These are phyloP conservation scores for Antheraea yamamai DNA, from an alignment of 2,888 invertebrate species.

Conservation along the genomic window DNA sequence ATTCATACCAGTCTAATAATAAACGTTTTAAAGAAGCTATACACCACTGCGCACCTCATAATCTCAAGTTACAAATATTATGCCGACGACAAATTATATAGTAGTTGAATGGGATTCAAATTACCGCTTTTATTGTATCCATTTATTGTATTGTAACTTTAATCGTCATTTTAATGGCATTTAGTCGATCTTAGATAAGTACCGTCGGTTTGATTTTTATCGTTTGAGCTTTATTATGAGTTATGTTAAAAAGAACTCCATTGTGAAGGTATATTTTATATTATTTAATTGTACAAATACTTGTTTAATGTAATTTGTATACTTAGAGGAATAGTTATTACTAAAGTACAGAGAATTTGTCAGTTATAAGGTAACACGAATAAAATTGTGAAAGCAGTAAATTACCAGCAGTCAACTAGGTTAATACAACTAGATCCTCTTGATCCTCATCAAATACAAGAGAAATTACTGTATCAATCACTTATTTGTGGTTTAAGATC, in stretches of 20 bases:
- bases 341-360: too few relatives aligned
- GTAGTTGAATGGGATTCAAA: constrained; percentile 25
- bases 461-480: too few relatives aligned
- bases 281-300: not conserved
- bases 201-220: constrained; percentile 28
- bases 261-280: not conserved
- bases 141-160: constrained; percentile 21
- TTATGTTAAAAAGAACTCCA: constrained; percentile 1
- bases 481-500: too few relatives aligned
- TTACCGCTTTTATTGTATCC: constrained; percentile 24
- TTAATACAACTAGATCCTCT: too few relatives aligned
- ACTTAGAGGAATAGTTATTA: too few relatives aligned
- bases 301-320: not conserved
- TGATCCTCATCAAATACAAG: too few relatives aligned
- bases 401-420: too few relatives aligned
- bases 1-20: not conserved
- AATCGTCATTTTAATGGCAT: constrained; percentile 33
- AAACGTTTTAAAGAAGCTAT: not conserved
- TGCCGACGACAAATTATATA: constrained; percentile 19
- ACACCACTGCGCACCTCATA: constrained; percentile 24
- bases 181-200: constrained; percentile 27
- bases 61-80: constrained; percentile 30
- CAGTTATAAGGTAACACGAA: too few relatives aligned
- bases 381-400: too few relatives aligned
- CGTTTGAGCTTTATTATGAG: constrained; percentile 19